These are phyloP conservation scores for Beroe ovata DNA, from an alignment of 37 sponge, comb jelly and placozoan genomes.

Conservation along the genomic window DNA sequence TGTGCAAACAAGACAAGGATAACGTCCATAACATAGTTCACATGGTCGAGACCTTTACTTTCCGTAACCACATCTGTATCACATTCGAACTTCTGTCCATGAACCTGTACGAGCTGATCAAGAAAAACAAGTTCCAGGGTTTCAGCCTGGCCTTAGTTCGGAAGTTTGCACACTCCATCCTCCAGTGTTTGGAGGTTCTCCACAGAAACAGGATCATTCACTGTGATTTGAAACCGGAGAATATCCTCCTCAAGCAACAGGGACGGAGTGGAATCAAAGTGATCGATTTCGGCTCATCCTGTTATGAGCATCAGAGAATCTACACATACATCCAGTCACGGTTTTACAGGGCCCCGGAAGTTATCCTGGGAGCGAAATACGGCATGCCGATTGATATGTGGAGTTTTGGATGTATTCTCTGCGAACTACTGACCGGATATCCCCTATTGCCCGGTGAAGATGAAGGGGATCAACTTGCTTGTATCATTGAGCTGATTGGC, in stretches of 20 bases:
- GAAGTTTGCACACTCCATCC: slow-evolving; percentile 97
- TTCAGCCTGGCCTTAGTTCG: slow-evolving; percentile 92
- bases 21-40: slow-evolving; percentile 91
- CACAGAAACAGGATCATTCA: slow-evolving; percentile 97
- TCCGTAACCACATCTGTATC: slow-evolving; percentile 94
- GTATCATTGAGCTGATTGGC: slow-evolving; percentile 89
- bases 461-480: slow-evolving; percentile 90
- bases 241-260: slow-evolving; percentile 89
- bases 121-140: slow-evolving; percentile 99
- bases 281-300: slow-evolving; percentile 95
- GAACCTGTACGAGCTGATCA: slow-evolving; percentile 97
- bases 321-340: slow-evolving; percentile 97
- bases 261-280: slow-evolving; percentile 95
- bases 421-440: slow-evolving; percentile 89
- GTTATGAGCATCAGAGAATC: slow-evolving; percentile 92
- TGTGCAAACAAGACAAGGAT: slow-evolving; percentile 89
- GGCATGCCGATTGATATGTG: slow-evolving; percentile 99
- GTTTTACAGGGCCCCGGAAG: slow-evolving; percentile 95
- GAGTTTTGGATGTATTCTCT: slow-evolving; percentile 96
- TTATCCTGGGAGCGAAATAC: slow-evolving; percentile 89
- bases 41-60: slow-evolving; percentile 87
- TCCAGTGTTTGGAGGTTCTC: slow-evolving; percentile 88
- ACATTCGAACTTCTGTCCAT: slow-evolving; percentile 97
- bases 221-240: slow-evolving; percentile 98
- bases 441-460: slow-evolving; percentile 94